A percentile compares a stretch with the other conserved stretches of the same genome.
phyloP scores from a whole-genome alignment of 1,140 invertebrate species.

The Tetragonula clypearis region DNA sequence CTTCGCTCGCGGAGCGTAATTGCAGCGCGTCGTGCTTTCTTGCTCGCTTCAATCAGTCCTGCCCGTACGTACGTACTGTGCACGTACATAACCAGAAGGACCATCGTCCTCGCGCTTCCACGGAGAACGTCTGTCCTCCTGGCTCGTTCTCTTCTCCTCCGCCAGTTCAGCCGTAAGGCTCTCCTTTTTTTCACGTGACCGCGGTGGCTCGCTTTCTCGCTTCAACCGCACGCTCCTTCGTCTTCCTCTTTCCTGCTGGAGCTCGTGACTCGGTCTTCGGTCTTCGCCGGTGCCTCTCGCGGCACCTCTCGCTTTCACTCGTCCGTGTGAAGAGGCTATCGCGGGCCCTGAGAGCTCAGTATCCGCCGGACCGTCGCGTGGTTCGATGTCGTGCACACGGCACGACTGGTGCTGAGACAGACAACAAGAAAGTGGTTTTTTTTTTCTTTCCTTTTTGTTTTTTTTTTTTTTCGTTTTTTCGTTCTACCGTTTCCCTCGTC shows the following conservation, averaged over 20 bases:
- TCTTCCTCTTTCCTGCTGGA: constrained; percentile 41
- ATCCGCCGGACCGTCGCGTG: constrained; percentile 64
- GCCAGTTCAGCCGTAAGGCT: background rate
- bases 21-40: constrained; percentile 31
- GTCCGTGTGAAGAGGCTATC: constrained; percentile 66
- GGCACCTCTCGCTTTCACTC: constrained; percentile 69
- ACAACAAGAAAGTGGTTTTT: constrained; percentile 4
- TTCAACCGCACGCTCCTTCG: background rate
- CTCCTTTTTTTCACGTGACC: constrained; percentile 46
- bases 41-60: constrained; percentile 12
- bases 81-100: constrained; percentile 19
- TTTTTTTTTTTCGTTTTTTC: no score
- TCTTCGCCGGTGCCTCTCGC: constrained; percentile 28
- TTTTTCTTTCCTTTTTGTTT: background rate
- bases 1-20: constrained; percentile 12
- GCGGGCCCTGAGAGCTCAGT: constrained; percentile 58
- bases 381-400: constrained; percentile 44
- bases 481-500: no score
- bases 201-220: constrained; percentile 7
- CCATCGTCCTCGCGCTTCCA: constrained; percentile 35
- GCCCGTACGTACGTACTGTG: background rate
- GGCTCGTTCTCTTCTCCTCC: background rate
- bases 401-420: constrained; percentile 17
- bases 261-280: constrained; percentile 34
- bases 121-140: background rate